phyloP scores from a whole-genome alignment of 2,797 vertebrate genomes.

The Anguilla anguilla region DNA sequence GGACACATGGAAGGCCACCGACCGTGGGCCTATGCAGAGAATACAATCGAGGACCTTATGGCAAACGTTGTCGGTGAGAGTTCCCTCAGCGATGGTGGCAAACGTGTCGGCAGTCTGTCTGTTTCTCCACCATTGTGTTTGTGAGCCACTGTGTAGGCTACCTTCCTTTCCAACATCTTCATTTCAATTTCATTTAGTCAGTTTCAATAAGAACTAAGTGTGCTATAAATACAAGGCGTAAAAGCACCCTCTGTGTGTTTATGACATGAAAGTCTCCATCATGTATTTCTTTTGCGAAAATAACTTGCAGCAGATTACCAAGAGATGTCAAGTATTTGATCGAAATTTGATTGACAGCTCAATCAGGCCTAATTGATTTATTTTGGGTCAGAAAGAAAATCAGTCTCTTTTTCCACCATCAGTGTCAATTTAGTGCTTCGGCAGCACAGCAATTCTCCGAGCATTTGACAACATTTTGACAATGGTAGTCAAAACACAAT shows the following conservation, averaged over 20 bases:
- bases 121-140: background rate
- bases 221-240: background rate
- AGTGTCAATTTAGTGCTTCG: background rate
- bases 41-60: conserved; percentile 82
- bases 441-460: background rate
- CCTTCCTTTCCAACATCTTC: background rate
- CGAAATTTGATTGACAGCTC: conserved; percentile 6
- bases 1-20: conserved; percentile 80
- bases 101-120: background rate
- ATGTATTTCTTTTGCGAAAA: background rate
- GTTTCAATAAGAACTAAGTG: background rate
- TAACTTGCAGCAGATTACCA: background rate
- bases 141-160: background rate
- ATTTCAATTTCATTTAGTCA: background rate
- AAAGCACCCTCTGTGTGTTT: background rate
- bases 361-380: conserved; percentile 10
- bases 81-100: background rate
- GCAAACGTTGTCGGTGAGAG: conserved; percentile 82
- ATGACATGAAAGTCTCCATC: background rate
- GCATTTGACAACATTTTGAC: background rate
- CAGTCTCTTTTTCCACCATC: background rate
- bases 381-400: background rate
- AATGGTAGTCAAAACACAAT: conserved; percentile 26
- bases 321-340: background rate
- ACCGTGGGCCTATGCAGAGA: conserved; percentile 87